Percentiles rank a stretch among this genome's conserved stretches.
phyloP scores from a whole-genome alignment of 2,113 vertebrate genomes.

The Saimiri boliviensis region DNA sequence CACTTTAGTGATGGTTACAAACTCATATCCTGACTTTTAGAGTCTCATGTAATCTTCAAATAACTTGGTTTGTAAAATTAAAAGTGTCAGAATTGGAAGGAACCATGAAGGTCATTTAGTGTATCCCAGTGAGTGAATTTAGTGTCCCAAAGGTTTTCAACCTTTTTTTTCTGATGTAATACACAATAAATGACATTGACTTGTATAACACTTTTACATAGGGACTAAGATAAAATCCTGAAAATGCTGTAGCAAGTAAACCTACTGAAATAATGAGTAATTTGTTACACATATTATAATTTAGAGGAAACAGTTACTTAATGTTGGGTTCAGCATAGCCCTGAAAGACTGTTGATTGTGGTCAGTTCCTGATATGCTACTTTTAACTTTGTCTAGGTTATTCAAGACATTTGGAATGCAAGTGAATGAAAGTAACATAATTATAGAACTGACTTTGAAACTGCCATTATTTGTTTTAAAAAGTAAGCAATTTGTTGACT shows the following conservation, averaged over 20 bases:
- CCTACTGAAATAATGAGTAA: neutral
- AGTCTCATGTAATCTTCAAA: neutral
- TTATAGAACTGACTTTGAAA: neutral
- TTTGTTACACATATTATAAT: neutral
- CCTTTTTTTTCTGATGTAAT: neutral
- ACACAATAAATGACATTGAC: neutral
- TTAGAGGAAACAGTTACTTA: neutral
- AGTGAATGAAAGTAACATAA: neutral
- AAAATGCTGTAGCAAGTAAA: slow-evolving; percentile 13
- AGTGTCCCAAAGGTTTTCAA: neutral
- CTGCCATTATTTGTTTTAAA: neutral
- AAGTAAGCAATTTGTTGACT: neutral
- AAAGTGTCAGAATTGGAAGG: neutral
- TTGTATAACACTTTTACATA: neutral
- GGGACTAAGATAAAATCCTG: neutral
- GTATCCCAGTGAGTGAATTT: neutral
- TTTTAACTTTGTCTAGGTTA: neutral
- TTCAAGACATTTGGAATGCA: neutral
- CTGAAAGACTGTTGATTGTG: neutral
- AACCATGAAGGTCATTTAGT: neutral
- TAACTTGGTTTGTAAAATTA: neutral
- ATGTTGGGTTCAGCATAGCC: neutral
- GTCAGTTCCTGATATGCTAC: neutral
- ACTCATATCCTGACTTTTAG: neutral
- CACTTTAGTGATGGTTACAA: neutral